A percentile compares a stretch with the other conserved stretches of the same genome.
phyloP scores from a whole-genome alignment of 2,888 invertebrate genomes.

The Cosmopolites sordidus region DNA sequence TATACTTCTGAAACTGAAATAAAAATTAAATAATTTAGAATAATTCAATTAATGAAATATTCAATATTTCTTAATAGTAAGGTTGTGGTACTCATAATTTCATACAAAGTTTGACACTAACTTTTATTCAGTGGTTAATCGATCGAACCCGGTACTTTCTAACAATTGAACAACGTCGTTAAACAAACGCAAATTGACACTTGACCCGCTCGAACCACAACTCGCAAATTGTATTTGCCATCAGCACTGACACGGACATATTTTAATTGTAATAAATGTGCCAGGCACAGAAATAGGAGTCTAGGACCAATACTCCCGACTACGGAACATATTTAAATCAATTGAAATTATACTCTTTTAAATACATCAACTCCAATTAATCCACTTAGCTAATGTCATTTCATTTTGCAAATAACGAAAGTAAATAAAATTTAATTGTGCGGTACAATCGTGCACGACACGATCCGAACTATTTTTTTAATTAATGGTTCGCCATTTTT shows the following conservation, averaged over 20 bases:
- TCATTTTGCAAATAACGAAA: conserved; percentile 25
- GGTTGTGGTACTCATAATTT: no score
- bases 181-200: conserved; percentile 45
- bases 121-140: not conserved
- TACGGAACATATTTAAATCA: conserved; percentile 39
- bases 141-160: conserved; percentile 9
- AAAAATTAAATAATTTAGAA: no score
- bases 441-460: no score
- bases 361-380: conserved; percentile 37
- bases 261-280: conserved; percentile 40
- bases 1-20: no score
- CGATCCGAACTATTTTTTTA: no score
- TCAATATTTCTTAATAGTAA: no score
- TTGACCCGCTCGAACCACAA: conserved; percentile 43
- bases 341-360: conserved; percentile 41
- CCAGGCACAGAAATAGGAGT: conserved; percentile 1
- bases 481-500: no score
- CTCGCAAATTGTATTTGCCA: conserved; percentile 42
- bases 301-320: not conserved
- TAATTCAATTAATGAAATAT: no score
- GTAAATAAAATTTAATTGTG: conserved; percentile 25
- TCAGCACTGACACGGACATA: conserved; percentile 31
- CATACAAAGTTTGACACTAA: no score
- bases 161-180: conserved; percentile 41
- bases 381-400: conserved; percentile 28